Percentiles rank a stretch among this genome's conserved stretches.
phyloP scores from a whole-genome alignment of 2,888 invertebrate species.

The Callyntrura guangdongensis region DNA sequence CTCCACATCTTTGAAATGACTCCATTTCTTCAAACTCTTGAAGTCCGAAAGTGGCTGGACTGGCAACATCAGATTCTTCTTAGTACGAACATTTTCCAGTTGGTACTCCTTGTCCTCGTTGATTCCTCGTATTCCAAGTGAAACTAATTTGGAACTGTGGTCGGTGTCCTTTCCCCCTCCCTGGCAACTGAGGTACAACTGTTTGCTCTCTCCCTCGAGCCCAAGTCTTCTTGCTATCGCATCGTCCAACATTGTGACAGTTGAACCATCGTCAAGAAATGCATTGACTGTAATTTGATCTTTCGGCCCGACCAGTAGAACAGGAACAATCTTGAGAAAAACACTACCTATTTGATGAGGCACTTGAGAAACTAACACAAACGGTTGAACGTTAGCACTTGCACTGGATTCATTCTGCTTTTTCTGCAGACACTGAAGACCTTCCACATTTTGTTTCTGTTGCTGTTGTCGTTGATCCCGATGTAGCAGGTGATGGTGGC shows the following conservation, averaged over 20 bases:
- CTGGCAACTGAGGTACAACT: constrained; percentile 15
- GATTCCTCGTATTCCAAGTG: background rate
- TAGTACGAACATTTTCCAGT: constrained; percentile 28
- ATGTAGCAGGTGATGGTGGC: constrained; percentile 73
- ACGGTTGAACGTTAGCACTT: background rate
- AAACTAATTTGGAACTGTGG: background rate
- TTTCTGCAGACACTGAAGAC: too few relatives aligned
- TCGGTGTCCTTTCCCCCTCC: background rate
- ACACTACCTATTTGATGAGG: background rate
- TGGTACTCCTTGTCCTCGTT: background rate
- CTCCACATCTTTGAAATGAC: background rate
- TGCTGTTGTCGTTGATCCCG: too few relatives aligned
- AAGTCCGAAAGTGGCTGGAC: background rate
- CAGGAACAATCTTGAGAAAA: background rate
- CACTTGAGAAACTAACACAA: background rate
- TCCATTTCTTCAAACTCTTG: background rate
- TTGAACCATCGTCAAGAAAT: background rate
- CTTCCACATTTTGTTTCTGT: background rate
- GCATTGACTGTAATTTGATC: background rate
- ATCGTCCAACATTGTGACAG: background rate
- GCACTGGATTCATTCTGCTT: background rate
- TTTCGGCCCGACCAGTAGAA: background rate
- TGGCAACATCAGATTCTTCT: constrained; percentile 34
- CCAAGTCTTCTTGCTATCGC: constrained; percentile 54
- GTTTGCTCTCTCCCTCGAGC: constrained; percentile 9